These are phyloP conservation scores for Drosophila bocki DNA, from an alignment of 1,140 invertebrate genomes.

Conservation along the genomic window DNA sequence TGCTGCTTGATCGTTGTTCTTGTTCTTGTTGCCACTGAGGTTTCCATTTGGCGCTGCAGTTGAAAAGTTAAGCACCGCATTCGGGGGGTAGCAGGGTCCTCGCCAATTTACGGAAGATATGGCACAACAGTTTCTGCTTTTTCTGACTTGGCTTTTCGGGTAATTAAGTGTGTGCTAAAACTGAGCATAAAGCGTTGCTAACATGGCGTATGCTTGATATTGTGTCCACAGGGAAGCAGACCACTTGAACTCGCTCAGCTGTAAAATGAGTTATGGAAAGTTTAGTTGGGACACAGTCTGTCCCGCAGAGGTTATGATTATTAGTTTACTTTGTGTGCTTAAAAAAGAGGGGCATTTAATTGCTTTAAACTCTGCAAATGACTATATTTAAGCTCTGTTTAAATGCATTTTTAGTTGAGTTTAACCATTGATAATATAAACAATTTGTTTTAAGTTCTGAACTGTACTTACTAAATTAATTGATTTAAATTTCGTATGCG, in stretches of 20 bases:
- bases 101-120: conserved; percentile 36
- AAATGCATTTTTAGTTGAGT: neutral
- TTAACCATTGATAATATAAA: neutral
- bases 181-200: conserved; percentile 24
- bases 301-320: conserved; percentile 1
- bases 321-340: neutral
- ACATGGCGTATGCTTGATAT: conserved; percentile 62
- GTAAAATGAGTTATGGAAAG: conserved; percentile 41
- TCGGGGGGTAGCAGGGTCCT: conserved; percentile 5
- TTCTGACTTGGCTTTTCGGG: conserved; percentile 32
- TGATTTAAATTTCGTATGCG: neutral
- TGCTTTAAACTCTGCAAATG: neutral
- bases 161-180: conserved; percentile 61
- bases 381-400: neutral
- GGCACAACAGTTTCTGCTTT: conserved; percentile 29
- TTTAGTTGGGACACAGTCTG: conserved; percentile 29
- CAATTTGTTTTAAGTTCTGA: neutral
- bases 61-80: conserved; percentile 57
- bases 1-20: conserved; percentile 21
- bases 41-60: conserved; percentile 41
- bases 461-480: neutral
- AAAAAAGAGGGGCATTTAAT: neutral
- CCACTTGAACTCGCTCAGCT: conserved; percentile 22
- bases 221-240: neutral
- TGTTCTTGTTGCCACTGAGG: conserved; percentile 31